Evolutionary conservation across 2,888 invertebrate genomes (phyloP).

Genomic region (Deilephila elpenor): DNA sequence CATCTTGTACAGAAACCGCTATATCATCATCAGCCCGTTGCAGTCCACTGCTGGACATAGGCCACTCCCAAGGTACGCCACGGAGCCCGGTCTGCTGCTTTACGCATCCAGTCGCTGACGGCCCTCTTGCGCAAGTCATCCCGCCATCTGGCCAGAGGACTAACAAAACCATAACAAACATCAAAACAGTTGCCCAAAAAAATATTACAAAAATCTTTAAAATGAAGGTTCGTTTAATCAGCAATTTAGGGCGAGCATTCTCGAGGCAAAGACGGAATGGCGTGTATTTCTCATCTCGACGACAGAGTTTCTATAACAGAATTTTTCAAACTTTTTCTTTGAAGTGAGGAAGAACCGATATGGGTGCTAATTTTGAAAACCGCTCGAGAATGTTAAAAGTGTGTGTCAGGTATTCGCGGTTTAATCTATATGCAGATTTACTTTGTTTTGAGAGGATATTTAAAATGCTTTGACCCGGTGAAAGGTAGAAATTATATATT

Average conservation of each 20-base stretch:
- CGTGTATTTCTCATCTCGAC: conserved; percentile 36
- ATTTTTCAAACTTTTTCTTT: conserved; percentile 34
- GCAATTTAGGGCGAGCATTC: conserved; percentile 35
- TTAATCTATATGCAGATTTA: conserved; percentile 20
- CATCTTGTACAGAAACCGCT: no score
- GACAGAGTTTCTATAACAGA: conserved; percentile 32
- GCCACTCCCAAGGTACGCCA: no score
- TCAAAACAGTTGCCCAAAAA: no score
- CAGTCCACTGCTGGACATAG: no score
- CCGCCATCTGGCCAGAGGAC: no score
- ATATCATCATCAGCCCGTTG: no score
- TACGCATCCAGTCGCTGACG: no score
- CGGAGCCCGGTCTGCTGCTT: no score
- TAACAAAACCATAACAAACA: no score
- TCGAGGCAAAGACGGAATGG: conserved; percentile 35
- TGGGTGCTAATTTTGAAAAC: conserved; percentile 20
- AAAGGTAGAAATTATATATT: no score
- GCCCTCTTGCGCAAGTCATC: no score
- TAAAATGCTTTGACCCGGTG: neutral
- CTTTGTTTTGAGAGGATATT: neutral
- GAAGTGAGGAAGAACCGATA: conserved; percentile 25
- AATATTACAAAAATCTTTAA: conserved; percentile 25
- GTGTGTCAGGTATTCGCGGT: neutral
- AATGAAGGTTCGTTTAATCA: conserved; percentile 37
- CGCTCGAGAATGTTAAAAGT: conserved; percentile 16